Percentiles rank a stretch among this genome's conserved stretches.
Evolutionary conservation across 2,113 vertebrate genomes (phyloP).

Genomic region (Picathartes gymnocephalus): DNA sequence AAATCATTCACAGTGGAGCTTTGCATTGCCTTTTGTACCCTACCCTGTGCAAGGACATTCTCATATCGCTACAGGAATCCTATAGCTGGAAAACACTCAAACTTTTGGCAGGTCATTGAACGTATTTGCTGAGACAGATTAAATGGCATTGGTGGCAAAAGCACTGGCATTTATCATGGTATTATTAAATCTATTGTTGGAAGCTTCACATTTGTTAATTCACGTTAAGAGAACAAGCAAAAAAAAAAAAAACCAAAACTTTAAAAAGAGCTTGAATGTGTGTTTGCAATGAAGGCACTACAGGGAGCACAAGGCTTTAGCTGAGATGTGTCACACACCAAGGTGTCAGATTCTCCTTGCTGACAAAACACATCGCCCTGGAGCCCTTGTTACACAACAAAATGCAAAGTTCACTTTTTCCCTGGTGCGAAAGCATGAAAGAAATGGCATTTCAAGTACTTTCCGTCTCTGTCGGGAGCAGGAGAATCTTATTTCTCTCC

Average conservation of each 20-base stretch:
- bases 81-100: not conserved
- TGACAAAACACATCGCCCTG: not conserved
- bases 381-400: not conserved
- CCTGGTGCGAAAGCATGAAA: not conserved
- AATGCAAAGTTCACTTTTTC: not conserved
- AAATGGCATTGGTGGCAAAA: slow-evolving; percentile 13
- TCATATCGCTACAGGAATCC: not conserved
- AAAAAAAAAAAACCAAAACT: not conserved
- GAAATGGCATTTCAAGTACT: slow-evolving; percentile 8
- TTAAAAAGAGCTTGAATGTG: not conserved
- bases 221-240: not conserved
- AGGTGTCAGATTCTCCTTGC: not conserved
- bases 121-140: not conserved
- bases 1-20: not conserved
- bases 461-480: not conserved
- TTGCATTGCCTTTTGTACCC: not conserved
- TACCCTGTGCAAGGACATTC: not conserved
- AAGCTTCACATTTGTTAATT: not conserved
- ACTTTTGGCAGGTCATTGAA: not conserved
- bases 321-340: not conserved
- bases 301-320: not conserved
- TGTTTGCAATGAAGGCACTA: not conserved
- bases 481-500: not conserved
- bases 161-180: not conserved
- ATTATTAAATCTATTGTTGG: not conserved